Conservation (phyloP, 1,140 invertebrate species). For the Pemphigus obesinymphae region DNA sequence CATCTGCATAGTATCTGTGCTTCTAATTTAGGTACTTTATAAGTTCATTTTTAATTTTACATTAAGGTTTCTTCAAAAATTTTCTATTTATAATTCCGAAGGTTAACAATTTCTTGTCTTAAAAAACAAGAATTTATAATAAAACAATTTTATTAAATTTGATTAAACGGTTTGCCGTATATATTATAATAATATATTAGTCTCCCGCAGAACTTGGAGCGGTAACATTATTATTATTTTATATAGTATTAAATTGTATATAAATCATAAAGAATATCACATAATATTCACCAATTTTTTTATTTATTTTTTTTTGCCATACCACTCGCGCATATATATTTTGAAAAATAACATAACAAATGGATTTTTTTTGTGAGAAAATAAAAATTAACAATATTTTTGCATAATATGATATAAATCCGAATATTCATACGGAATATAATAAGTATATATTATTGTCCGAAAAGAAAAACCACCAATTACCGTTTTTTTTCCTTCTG, state of each 20-base stretch:
- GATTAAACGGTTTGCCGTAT: no score
- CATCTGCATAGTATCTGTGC: no score
- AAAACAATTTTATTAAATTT: no score
- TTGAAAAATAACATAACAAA: background rate
- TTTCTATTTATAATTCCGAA: no score
- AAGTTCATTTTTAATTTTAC: no score
- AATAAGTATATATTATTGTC: background rate
- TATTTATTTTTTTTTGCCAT: no score
- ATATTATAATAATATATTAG: no score
- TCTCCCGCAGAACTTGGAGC: background rate
- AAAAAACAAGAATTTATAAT: no score
- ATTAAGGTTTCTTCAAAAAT: no score
- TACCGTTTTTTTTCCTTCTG: background rate
- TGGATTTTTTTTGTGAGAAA: background rate
- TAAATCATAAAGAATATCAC: constrained; percentile 8
- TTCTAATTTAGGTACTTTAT: no score
- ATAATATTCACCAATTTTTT: background rate
- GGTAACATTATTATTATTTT: background rate
- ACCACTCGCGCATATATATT: background rate
- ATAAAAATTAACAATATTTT: constrained; percentile 2
- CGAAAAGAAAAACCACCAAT: constrained; percentile 16
- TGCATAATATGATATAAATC: background rate
- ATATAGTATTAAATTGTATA: background rate
- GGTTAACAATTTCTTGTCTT: no score
- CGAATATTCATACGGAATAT: background rate